A percentile compares a stretch with the other conserved stretches of the same genome.
phyloP scores from a whole-genome alignment of 2,888 invertebrate species.

The Acheta domesticus region DNA sequence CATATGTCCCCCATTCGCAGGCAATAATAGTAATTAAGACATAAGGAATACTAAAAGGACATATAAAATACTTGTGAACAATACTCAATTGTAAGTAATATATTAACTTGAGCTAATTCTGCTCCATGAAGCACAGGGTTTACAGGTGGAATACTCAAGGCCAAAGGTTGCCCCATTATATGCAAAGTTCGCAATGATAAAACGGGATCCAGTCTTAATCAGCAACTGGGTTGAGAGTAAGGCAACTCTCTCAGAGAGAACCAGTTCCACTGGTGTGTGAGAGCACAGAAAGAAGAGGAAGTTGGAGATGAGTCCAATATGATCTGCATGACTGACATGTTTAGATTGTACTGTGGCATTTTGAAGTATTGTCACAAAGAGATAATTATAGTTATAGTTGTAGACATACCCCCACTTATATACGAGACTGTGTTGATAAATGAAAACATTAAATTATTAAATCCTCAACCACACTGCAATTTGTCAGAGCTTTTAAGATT shows the following conservation, averaged over 20 bases:
- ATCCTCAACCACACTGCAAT: too few relatives aligned
- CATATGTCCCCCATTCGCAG: constrained; percentile 11
- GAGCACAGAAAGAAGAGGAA: constrained; percentile 6
- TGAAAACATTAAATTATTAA: too few relatives aligned
- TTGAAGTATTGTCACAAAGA: too few relatives aligned
- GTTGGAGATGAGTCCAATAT: not conserved
- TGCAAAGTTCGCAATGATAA: not conserved
- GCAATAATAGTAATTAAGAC: not conserved
- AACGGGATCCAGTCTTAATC: not conserved
- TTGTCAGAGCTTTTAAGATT: too few relatives aligned
- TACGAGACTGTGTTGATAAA: too few relatives aligned
- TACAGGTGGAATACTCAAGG: not conserved
- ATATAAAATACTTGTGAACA: constrained; percentile 18
- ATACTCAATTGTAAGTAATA: not conserved
- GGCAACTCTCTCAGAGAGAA: not conserved
- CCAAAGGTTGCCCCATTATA: not conserved
- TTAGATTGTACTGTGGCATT: not conserved
- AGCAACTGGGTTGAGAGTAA: constrained; percentile 3
- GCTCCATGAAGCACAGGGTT: constrained; percentile 1
- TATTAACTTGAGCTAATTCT: not conserved
- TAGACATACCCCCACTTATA: too few relatives aligned
- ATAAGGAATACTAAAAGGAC: constrained; percentile 4
- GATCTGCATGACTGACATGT: not conserved
- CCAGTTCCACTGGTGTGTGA: not conserved
- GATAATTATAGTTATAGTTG: too few relatives aligned